Percentiles rank a stretch among this genome's conserved stretches.
These are phyloP conservation scores for Morone saxatilis DNA, from an alignment of 2,113 vertebrate species.

Conservation along the genomic window DNA sequence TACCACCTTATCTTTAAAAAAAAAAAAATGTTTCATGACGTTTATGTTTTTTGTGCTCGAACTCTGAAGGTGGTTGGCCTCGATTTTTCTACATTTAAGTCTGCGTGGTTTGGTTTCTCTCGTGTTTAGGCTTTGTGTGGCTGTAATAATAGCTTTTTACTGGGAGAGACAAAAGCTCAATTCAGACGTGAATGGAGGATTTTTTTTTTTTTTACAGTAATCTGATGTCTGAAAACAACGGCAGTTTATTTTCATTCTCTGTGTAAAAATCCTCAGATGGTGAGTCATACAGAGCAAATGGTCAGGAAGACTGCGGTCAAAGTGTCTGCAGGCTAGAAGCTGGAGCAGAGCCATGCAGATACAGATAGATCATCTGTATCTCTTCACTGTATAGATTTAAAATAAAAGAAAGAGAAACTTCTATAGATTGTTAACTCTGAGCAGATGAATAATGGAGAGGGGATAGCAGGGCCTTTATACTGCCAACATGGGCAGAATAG, in stretches of 20 bases:
- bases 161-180: constrained; percentile 56
- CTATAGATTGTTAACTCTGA: constrained; percentile 9
- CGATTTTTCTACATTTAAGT: constrained; percentile 14
- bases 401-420: neutral
- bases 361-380: constrained; percentile 24
- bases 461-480: neutral
- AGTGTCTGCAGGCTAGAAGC: constrained; percentile 51
- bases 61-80: constrained; percentile 29
- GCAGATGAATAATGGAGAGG: constrained; percentile 14
- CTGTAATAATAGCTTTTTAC: constrained; percentile 47
- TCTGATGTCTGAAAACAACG: constrained; percentile 72
- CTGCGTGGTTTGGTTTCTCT: neutral
- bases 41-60: constrained; percentile 47
- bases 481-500: neutral
- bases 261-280: constrained; percentile 66
- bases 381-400: constrained; percentile 11
- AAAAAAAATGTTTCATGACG: neutral
- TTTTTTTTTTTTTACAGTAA: constrained; percentile 52
- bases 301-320: constrained; percentile 70
- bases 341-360: constrained; percentile 40
- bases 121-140: constrained; percentile 34
- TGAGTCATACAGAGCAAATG: constrained; percentile 72
- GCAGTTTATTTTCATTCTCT: constrained; percentile 76
- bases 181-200: constrained; percentile 51
- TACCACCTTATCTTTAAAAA: constrained; percentile 49